Base-by-base conservation (phyloP, 2,888 invertebrate species). In the Cosmia trapezina region DNA sequence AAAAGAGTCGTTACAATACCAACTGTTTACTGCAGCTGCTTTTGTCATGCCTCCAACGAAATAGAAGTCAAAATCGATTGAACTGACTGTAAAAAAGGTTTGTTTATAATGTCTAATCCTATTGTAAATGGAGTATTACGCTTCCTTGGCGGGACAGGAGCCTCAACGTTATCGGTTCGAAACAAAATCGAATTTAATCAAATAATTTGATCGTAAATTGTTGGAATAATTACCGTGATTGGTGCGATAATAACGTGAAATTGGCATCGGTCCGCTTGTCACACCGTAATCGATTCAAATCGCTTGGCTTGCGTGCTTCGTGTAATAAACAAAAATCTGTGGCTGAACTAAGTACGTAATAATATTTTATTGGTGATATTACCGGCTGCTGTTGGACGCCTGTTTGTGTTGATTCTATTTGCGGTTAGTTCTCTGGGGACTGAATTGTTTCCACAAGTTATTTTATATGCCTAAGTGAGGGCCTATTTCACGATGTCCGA, bases 251-350 rank as follows among this genome's bases (percentile, higher is more conserved):
- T 74, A 71, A 75, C 63, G 19, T 67, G 37, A 61, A 75, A 79
- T 75, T 83, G 75, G 64, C 76, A 75, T 41, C 57, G 71, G 70
- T 14, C 70, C 53, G 73, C 72, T 56, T 60, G 69, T 86, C 71
- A 83, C 76, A 80, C 78, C 76, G 78, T 71, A 43, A 84, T 84
- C 70, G 76, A 83, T 83, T 76, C 73, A 17, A 83, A 79, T 83
- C 59, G 79, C 22, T 81, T 41, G 57, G 63, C 66, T 86, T 54
- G 83, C 81, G 81, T 86, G 81, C 22, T 70, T n/a, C 43, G 19
- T 47, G 74, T 66, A 64, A 78, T 84, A 79, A 81, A 84, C 76
- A 75, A 84, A 84, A 74, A 73, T 74, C 73, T 60, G 64, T 47
- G 68, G 59, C 49, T 54, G 37, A 37, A 61, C 22, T 61, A 75